Evolutionary conservation across 2,888 invertebrate genomes (phyloP), one percentile per base, ranked within the genome.

Genomic region (Antheraea assamensis): DNA sequence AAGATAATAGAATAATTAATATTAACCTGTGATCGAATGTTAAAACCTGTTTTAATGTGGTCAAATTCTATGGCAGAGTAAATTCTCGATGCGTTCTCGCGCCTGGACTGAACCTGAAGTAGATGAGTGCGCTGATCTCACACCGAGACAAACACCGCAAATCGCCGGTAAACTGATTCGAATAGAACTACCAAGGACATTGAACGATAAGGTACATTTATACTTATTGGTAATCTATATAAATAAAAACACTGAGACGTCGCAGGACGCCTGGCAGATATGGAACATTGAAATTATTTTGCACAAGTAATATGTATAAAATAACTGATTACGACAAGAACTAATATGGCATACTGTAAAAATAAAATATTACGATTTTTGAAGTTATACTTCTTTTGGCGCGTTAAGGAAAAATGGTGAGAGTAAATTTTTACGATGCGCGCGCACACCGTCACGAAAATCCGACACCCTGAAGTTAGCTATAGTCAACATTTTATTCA

Each of bases 81-180:
- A 98, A 89, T 98, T 98, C 91, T 96, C 96, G 79, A 97, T 97
- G 84, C 95, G 98, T 71, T 97, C 97, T 75, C 96, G 97, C 80
- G 98, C 97, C 30, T 98, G 97, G 97, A 95, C 96, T 70, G 97
- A 97, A 85, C 96, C 97, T 21, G 91, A 95, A 0, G 91, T 76
- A 0, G 85, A 87, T 1, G 90, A 89, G 8, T 74, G 74, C 10
- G 90, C 89, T 13, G 92, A 92, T 42, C 71, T 90, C 71, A 78
- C 75, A 55, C 79, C 83, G 10, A 75, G 90, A 1, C 89, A 85
- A 0, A 81, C 85, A 58, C 91, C 93, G 4, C 83, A 85, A 7
- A 88, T 94, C 2, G 87, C 92, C 0, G 89, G 86, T 1, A 85
- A 87, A 72, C 83, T 94, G 13, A 77, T 85, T 5, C 82, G 93